Evolutionary conservation across 1,140 invertebrate genomes (phyloP).

Genomic region (Aleiodes sp.): DNA sequence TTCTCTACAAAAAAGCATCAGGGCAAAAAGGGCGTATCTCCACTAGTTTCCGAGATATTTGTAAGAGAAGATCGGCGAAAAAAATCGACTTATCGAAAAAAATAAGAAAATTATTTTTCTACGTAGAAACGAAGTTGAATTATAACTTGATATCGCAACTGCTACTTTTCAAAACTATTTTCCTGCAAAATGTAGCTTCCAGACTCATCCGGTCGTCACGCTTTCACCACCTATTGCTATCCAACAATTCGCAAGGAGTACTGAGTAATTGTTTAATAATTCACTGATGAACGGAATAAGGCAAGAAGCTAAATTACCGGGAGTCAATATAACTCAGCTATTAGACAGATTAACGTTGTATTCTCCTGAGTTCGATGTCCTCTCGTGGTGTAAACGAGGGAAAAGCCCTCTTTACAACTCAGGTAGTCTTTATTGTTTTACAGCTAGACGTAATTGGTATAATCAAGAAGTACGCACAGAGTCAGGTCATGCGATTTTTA

Average conservation of each 20-base stretch:
- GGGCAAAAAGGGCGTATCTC: too few species aligned
- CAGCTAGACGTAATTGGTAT: slow-evolving; percentile 39
- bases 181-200: too few species aligned
- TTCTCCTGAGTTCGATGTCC: slow-evolving; percentile 25
- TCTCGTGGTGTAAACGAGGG: slow-evolving; percentile 6
- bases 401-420: background rate
- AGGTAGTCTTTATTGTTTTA: slow-evolving; percentile 32
- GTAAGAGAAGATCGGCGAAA: too few species aligned
- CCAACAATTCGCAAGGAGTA: background rate
- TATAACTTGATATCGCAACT: too few species aligned
- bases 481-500: slow-evolving; percentile 46
- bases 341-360: background rate
- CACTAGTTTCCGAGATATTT: too few species aligned
- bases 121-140: too few species aligned
- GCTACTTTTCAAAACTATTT: too few species aligned
- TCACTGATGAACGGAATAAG: background rate
- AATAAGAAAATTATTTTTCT: too few species aligned
- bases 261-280: slow-evolving; percentile 2
- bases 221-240: background rate
- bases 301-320: background rate
- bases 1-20: too few species aligned
- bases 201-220: too few species aligned
- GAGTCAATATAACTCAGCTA: slow-evolving; percentile 8
- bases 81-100: too few species aligned
- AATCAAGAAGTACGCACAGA: slow-evolving; percentile 38